Conservation (phyloP, 2,888 invertebrate species). For the Macrosoma leucophasiata region DNA sequence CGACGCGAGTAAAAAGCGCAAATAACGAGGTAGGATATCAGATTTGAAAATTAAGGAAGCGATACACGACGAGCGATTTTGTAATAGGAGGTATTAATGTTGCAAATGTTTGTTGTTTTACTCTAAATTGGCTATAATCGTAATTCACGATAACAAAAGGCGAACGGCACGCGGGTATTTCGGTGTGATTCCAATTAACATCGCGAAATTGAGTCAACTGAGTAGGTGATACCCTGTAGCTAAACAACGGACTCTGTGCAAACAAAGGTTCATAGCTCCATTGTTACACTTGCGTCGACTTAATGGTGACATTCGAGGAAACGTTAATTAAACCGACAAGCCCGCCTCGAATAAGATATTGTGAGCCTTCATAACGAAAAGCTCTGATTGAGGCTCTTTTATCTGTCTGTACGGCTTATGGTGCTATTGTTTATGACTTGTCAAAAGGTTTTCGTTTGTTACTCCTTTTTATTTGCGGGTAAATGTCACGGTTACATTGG, state of each 20-base stretch:
- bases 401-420: too few species aligned
- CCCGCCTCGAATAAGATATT: conserved; percentile 48
- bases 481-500: too few species aligned
- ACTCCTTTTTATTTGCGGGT: too few species aligned
- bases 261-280: conserved; percentile 49
- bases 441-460: too few species aligned
- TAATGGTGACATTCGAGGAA: conserved; percentile 68
- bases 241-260: conserved; percentile 36
- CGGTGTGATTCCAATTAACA: conserved; percentile 60
- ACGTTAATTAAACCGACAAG: conserved; percentile 65
- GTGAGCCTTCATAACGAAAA: conserved; percentile 37
- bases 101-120: conserved; percentile 32
- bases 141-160: conserved; percentile 61
- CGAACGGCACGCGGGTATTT: conserved; percentile 43
- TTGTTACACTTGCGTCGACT: conserved; percentile 42
- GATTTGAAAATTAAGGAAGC: conserved; percentile 20
- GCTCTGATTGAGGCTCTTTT: too few species aligned
- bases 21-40: too few species aligned
- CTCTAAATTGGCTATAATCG: conserved; percentile 54
- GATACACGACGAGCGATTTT: conserved; percentile 10
- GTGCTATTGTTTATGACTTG: too few species aligned
- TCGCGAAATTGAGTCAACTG: conserved; percentile 50
- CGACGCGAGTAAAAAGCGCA: too few species aligned
- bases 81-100: conserved; percentile 6
- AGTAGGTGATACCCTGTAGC: conserved; percentile 33